A percentile compares a stretch with the other conserved stretches of the same genome.
phyloP scores from a whole-genome alignment of 2,797 vertebrate species.

The Craterocephalus amniculus region DNA sequence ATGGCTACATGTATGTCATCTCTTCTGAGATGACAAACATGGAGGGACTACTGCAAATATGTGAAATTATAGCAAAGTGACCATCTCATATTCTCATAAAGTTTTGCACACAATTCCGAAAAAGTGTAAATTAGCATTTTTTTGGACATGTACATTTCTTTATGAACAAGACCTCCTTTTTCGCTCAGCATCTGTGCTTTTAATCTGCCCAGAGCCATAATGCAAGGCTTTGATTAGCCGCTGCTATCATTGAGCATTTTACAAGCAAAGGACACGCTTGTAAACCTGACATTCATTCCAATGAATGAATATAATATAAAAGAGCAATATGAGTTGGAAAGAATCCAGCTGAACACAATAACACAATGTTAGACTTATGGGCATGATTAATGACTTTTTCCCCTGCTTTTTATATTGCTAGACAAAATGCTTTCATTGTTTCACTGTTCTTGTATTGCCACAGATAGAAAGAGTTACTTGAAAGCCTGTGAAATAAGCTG shows the following conservation, averaged over 20 bases:
- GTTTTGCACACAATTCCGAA: background rate
- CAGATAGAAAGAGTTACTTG: background rate
- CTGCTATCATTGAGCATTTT: slow-evolving; percentile 36
- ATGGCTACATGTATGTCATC: background rate
- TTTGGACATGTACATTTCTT: background rate
- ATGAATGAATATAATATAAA: slow-evolving; percentile 49
- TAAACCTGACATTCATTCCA: slow-evolving; percentile 61
- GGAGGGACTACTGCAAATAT: background rate
- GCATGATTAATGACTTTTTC: slow-evolving; percentile 34
- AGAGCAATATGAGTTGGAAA: slow-evolving; percentile 56
- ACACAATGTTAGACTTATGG: slow-evolving; percentile 18
- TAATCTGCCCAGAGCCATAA: slow-evolving; percentile 12
- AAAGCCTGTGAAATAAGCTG: background rate
- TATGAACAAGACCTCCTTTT: background rate
- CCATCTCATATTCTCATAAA: background rate
- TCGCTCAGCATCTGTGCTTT: slow-evolving; percentile 2
- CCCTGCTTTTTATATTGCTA: slow-evolving; percentile 2
- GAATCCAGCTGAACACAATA: slow-evolving; percentile 39
- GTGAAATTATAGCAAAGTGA: background rate
- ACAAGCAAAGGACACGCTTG: slow-evolving; percentile 53
- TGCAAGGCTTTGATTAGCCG: slow-evolving; percentile 31
- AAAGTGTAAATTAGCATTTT: too few relatives aligned
- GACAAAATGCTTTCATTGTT: slow-evolving; percentile 6
- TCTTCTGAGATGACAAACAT: too few relatives aligned
- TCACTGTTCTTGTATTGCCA: background rate